Evolutionary conservation across 2,888 invertebrate species (phyloP).

Genomic region (Phyllotreta cruciferae): DNA sequence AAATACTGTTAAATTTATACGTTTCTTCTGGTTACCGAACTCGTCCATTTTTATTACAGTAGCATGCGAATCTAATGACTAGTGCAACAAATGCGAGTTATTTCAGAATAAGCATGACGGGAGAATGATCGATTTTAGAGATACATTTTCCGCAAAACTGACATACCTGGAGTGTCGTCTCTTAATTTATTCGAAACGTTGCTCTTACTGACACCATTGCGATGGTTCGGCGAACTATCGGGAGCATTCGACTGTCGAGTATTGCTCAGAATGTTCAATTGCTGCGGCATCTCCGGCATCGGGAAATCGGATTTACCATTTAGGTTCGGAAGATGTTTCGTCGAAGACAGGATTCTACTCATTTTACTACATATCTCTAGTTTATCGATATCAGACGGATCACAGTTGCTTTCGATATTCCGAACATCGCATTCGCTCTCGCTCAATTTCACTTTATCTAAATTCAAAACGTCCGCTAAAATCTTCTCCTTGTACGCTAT

Average conservation of each 20-base stretch:
- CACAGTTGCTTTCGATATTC: conserved; percentile 24
- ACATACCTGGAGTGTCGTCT: conserved; percentile 38
- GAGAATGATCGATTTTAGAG: conserved; percentile 11
- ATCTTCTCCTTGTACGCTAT: conserved; percentile 79
- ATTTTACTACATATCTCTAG: neutral
- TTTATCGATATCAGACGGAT: conserved; percentile 7
- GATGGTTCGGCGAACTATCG: neutral
- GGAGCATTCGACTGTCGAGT: neutral
- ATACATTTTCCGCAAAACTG: conserved; percentile 29
- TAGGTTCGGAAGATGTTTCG: neutral
- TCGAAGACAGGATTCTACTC: conserved; percentile 2
- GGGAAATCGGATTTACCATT: conserved; percentile 1
- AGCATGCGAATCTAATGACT: conserved; percentile 3
- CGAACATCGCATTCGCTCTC: conserved; percentile 10
- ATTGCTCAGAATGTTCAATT: too few species aligned
- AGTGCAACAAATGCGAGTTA: neutral
- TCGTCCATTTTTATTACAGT: conserved; percentile 6
- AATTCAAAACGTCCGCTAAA: conserved; percentile 70
- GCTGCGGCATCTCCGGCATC: neutral
- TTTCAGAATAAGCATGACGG: conserved; percentile 10
- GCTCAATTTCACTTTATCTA: conserved; percentile 60
- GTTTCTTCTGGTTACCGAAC: conserved; percentile 1
- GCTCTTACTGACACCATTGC: conserved; percentile 3
- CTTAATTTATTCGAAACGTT: conserved; percentile 13
- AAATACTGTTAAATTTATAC: too few species aligned